Evolutionary conservation across 2,113 vertebrate genomes (phyloP).

Genomic region (Oxyruncus cristatus): DNA sequence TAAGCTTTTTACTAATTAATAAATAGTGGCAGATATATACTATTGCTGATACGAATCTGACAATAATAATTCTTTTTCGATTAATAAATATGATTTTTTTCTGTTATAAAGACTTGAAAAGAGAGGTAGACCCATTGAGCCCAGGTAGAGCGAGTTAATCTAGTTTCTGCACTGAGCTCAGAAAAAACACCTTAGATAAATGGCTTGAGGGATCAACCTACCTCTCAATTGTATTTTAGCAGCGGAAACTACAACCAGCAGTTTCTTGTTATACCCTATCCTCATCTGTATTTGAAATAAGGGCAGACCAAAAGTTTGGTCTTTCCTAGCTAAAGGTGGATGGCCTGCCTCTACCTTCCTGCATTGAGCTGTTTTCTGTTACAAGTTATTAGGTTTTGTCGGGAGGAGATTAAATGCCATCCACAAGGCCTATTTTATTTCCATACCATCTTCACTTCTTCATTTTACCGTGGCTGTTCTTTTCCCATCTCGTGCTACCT

Average conservation of each 20-base stretch:
- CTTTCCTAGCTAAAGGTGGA: not conserved
- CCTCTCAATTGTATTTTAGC: not conserved
- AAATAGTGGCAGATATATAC: not conserved
- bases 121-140: not conserved
- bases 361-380: not conserved
- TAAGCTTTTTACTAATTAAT: not conserved
- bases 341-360: not conserved
- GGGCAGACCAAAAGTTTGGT: not conserved
- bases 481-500: not conserved
- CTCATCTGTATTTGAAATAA: not conserved
- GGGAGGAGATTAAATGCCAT: not conserved
- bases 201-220: not conserved
- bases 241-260: not conserved
- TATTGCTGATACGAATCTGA: not conserved
- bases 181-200: not conserved
- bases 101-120: not conserved
- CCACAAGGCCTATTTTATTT: not conserved
- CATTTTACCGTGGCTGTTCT: not conserved
- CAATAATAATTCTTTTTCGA: not conserved
- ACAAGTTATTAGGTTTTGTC: not conserved
- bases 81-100: not conserved
- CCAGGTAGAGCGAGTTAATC: not conserved
- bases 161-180: not conserved
- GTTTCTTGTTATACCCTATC: not conserved
- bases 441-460: not conserved